Conservation (phyloP, 1,140 invertebrate genomes). For the Drosophila funebris region DNA sequence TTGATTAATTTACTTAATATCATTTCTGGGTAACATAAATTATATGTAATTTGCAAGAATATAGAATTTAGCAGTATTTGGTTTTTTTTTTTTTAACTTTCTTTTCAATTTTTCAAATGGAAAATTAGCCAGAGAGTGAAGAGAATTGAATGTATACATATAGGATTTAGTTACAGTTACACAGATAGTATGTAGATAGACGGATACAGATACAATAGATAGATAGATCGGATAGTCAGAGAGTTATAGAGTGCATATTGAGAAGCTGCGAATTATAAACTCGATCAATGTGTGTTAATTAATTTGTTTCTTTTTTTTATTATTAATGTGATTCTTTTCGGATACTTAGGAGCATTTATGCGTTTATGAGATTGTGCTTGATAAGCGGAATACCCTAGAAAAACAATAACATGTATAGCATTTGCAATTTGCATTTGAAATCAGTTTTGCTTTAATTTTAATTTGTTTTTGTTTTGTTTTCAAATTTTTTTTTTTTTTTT, state of each 20-base stretch:
- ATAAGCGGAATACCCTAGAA: slow-evolving; percentile 45
- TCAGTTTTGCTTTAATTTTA: slow-evolving; percentile 45
- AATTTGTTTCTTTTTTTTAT: neutral
- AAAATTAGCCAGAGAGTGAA: slow-evolving; percentile 15
- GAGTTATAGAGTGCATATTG: slow-evolving; percentile 53
- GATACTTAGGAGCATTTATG: slow-evolving; percentile 54
- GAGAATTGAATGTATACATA: slow-evolving; percentile 2
- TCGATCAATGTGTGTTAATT: slow-evolving; percentile 44
- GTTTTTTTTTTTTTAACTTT: slow-evolving; percentile 21
- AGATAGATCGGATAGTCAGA: slow-evolving; percentile 33
- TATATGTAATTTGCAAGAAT: slow-evolving; percentile 47
- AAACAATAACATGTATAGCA: slow-evolving; percentile 52
- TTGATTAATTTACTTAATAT: slow-evolving; percentile 67
- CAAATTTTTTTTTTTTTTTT: slow-evolving; percentile 32
- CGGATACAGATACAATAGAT: slow-evolving; percentile 34
- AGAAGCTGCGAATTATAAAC: slow-evolving; percentile 65
- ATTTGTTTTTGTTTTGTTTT: slow-evolving; percentile 43
- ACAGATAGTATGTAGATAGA: slow-evolving; percentile 30
- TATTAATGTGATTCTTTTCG: slow-evolving; percentile 18
- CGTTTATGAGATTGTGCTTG: slow-evolving; percentile 41
- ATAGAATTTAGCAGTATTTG: slow-evolving; percentile 66
- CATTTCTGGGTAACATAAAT: slow-evolving; percentile 33
- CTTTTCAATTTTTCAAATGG: slow-evolving; percentile 37
- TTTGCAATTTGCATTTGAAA: slow-evolving; percentile 57
- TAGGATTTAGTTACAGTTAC: neutral